Evolutionary conservation across 1,140 invertebrate species (phyloP), one percentile per base, ranked within the genome.

Genomic region (Drosophila insularis): DNA sequence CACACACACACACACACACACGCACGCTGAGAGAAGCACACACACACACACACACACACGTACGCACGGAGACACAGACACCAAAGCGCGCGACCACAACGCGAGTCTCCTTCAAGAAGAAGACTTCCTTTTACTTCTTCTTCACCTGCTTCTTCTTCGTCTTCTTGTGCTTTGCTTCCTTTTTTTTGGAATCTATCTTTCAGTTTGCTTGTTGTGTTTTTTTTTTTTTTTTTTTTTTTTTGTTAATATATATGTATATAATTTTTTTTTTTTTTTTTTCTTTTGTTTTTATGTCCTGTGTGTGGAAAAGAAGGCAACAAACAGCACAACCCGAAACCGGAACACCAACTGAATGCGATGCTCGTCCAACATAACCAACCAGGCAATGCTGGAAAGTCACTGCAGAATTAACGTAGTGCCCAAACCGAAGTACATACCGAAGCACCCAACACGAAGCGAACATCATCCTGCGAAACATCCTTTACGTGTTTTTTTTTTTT

Each of bases 251-350:
- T 37, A 37, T 37, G 3, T 37, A 13, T 37, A 37, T 37, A 13
- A 6, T 10, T 19, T 37, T 58, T 37, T 19, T 17, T 35, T 35
- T 56, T 19, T 37, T 37, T 58, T 21, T 8, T 50, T 11, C 19
- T 21, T 21, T 50, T 50, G 17, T 19, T 50, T 50, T 50, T 50
- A 21, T 50, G 43, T 21, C 11, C 75, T 81, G 78, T 90, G 89
- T 81, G 89, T 84, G 80, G 71, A 74, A 72, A 65, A 91, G 85
- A 91, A 91, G 90, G 90, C 90, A 91, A 90, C 90, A 89, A 87
- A 91, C 90, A 91, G 90, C 91, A 92, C 91, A 90, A 92, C 91
- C 91, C 91, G 91, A 92, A 92, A 92, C 91, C 91, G 91, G 91
- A 92, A 92, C 91, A 92, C 91, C 91, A 92, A 92, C 91, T 92